These are phyloP conservation scores for Lasioglossum oenotherae DNA, from an alignment of 2,888 invertebrate genomes.

Conservation along the genomic window DNA sequence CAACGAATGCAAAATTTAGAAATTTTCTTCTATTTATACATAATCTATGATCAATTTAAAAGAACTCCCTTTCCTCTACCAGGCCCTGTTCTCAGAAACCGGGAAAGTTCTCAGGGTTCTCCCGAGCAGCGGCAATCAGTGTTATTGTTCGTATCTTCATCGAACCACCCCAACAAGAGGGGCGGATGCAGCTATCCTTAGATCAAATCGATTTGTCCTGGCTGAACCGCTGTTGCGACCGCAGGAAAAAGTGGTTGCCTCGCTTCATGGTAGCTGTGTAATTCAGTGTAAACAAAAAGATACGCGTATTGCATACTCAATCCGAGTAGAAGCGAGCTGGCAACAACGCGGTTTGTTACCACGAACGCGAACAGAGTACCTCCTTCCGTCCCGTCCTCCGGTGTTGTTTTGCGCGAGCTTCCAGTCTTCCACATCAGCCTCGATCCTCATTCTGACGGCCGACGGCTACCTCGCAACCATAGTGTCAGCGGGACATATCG, in stretches of 20 bases:
- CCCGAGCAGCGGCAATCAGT: neutral
- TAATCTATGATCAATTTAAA: neutral
- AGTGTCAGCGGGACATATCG: slow-evolving; percentile 14
- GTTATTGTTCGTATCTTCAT: slow-evolving; percentile 18
- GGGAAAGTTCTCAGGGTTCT: neutral
- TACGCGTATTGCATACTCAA: slow-evolving; percentile 68
- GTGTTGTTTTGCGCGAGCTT: slow-evolving; percentile 49
- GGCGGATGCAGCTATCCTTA: slow-evolving; percentile 18
- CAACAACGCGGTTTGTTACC: slow-evolving; percentile 75
- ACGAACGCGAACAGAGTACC: slow-evolving; percentile 40
- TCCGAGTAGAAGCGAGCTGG: slow-evolving; percentile 65
- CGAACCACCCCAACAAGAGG: neutral
- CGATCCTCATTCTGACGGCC: slow-evolving; percentile 3
- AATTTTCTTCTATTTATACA: no score
- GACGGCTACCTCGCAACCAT: slow-evolving; percentile 22
- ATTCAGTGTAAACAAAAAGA: slow-evolving; percentile 79
- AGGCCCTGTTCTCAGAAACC: no score
- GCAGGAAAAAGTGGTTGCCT: slow-evolving; percentile 77
- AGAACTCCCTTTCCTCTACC: neutral
- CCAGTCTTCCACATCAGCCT: slow-evolving; percentile 31
- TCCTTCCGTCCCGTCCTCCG: slow-evolving; percentile 47
- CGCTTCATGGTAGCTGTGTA: slow-evolving; percentile 79
- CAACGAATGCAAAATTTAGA: no score
- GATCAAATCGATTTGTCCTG: slow-evolving; percentile 66
- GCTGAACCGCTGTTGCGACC: slow-evolving; percentile 45